Percentiles rank a stretch among this genome's conserved stretches.
phyloP scores from a whole-genome alignment of 2,113 vertebrate genomes.

The Eurystomus gularis region DNA sequence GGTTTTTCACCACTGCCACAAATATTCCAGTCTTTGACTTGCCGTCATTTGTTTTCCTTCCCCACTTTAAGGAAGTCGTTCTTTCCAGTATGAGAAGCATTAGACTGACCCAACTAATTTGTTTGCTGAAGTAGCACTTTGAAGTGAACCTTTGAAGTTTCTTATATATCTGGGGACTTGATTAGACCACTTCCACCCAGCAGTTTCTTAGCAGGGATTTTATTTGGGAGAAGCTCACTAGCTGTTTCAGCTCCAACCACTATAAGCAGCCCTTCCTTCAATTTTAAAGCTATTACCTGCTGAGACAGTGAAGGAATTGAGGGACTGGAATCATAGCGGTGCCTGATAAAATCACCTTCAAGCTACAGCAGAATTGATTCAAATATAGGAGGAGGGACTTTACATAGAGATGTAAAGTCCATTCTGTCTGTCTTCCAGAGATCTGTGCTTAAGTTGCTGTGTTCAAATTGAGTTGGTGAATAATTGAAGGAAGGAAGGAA shows the following conservation, averaged over 20 bases:
- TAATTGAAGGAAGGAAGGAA: too few relatives aligned
- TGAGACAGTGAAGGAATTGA: neutral
- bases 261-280: neutral
- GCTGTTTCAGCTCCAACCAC: neutral
- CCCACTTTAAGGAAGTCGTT: neutral
- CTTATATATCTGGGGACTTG: neutral
- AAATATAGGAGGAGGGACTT: neutral
- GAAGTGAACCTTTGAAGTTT: conserved; percentile 35
- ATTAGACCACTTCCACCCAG: neutral
- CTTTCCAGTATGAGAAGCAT: neutral
- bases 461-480: neutral
- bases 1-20: neutral
- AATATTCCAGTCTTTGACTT: neutral
- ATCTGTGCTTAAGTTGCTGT: neutral
- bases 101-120: neutral
- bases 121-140: neutral
- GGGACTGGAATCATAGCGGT: neutral
- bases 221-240: neutral
- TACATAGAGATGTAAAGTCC: too few relatives aligned
- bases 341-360: neutral
- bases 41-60: neutral
- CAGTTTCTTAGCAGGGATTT: neutral
- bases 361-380: neutral
- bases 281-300: neutral
- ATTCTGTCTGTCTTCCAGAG: neutral